Evolutionary conservation across 1,140 invertebrate genomes (phyloP), one percentile per base, ranked within the genome.

Genomic region (Halesus radiatus): DNA sequence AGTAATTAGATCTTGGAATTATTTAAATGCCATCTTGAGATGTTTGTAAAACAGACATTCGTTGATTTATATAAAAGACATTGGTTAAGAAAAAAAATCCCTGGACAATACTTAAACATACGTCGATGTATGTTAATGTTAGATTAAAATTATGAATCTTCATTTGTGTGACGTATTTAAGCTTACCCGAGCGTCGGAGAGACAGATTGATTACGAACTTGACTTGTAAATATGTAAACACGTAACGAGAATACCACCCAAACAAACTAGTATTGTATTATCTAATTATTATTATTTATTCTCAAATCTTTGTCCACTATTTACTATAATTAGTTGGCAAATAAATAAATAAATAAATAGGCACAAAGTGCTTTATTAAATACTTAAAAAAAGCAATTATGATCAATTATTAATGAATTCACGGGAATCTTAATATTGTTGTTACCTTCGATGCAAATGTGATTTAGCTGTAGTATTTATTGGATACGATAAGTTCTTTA

Each of bases 391-490:
- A 45, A 70, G 29, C 66, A 70, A 70, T 70, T 45, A 52, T 37
- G 66, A 70, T 70, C 66, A 72, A 72, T 52, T 72, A 52, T 23
- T 1, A 8, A 52, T 52, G 18, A 22, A 53, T 72, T 15, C 23
- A 66, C 18, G 50, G 22, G 68, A 72, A 72, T 72, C 37, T 53
- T 72, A 72, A 50, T 53, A 22, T 22, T 37, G 16, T 56, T 58
- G 72, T 75, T 75, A 75, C 72, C 72, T 23, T 72, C 16, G 70
- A 54, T 16, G 20, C 16, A 16, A 20, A 58, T 75, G 72, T 60
- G 72, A 75, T 75, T 75, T 75, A 75, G 72, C 20, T 75, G 72
- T 75, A 75, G 53, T 75, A 75, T 75, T 75, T 75, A 75, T 75
- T 75, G 53, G 53, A n/a, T 74, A 54, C 52, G 53, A 53, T 74